Conservation (phyloP, 2,888 invertebrate species). For the Acleris emargana region DNA sequence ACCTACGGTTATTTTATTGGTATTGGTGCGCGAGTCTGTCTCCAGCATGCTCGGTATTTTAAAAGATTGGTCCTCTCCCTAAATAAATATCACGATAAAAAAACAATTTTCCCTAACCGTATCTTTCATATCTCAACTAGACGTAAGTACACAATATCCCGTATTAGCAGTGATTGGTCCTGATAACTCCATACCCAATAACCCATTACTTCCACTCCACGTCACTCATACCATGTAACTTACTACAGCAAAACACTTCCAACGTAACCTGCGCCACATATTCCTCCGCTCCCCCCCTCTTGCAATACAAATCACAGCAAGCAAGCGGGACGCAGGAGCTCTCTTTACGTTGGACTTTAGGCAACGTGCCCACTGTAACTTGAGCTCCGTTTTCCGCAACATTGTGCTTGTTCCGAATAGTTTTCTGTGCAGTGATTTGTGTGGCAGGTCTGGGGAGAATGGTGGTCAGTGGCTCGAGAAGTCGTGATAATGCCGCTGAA, state of each 20-base stretch:
- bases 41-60: too few species aligned
- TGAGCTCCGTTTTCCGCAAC: slow-evolving; percentile 12
- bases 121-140: not conserved
- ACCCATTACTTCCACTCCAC: slow-evolving; percentile 63
- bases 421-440: slow-evolving; percentile 28
- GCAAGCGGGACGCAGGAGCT: not conserved
- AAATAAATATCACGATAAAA: too few species aligned
- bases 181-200: slow-evolving; percentile 28
- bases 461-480: slow-evolving; percentile 71
- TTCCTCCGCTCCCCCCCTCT: not conserved
- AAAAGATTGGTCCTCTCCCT: too few species aligned
- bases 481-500: slow-evolving; percentile 69
- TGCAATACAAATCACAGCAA: not conserved
- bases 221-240: slow-evolving; percentile 57
- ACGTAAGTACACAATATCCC: slow-evolving; percentile 2
- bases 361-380: slow-evolving; percentile 3
- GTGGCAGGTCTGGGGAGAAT: slow-evolving; percentile 48
- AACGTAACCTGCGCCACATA: slow-evolving; percentile 7
- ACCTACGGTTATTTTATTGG: too few species aligned
- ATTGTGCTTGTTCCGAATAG: slow-evolving; percentile 12
- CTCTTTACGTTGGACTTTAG: not conserved
- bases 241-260: slow-evolving; percentile 46
- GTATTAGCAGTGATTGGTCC: slow-evolving; percentile 20
- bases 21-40: too few species aligned
- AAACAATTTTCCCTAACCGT: not conserved